phyloP scores from a whole-genome alignment of 2,113 vertebrate genomes.

The Rousettus leschenaultii region DNA sequence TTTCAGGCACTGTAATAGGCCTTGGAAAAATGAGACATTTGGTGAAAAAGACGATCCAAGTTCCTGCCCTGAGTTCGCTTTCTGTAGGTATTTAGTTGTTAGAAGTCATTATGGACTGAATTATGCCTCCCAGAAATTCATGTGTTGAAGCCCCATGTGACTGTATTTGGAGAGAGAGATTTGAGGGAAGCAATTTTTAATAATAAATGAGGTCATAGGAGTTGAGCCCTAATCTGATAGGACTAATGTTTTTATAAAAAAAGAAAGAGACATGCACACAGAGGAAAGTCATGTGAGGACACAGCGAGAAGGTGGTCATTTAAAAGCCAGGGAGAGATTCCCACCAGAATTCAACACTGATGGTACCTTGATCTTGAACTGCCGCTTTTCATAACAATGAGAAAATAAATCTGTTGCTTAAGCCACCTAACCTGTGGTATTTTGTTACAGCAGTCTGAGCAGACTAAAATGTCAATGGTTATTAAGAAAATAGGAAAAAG shows the following conservation, averaged over 20 bases:
- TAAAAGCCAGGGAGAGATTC: not conserved
- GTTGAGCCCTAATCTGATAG: not conserved
- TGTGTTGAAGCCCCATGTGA: not conserved
- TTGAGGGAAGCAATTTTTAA: not conserved
- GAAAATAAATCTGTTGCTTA: not conserved
- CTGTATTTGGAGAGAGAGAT: not conserved
- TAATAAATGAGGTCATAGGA: not conserved
- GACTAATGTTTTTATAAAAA: not conserved
- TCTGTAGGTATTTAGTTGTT: not conserved
- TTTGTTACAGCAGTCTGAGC: not conserved
- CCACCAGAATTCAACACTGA: not conserved
- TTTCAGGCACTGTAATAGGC: not conserved
- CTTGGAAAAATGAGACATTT: not conserved
- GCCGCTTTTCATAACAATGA: not conserved
- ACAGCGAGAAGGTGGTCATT: not conserved
- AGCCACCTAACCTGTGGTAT: not conserved
- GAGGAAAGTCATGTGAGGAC: not conserved
- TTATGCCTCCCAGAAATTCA: not conserved
- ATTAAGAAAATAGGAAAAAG: not conserved
- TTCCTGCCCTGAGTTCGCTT: not conserved
- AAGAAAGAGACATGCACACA: not conserved
- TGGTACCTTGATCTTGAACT: not conserved
- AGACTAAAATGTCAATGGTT: not conserved
- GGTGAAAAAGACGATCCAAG: not conserved
- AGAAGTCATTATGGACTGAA: not conserved